Base-by-base conservation (phyloP, 2,797 vertebrate species). In the Chiloscyllium punctatum region DNA sequence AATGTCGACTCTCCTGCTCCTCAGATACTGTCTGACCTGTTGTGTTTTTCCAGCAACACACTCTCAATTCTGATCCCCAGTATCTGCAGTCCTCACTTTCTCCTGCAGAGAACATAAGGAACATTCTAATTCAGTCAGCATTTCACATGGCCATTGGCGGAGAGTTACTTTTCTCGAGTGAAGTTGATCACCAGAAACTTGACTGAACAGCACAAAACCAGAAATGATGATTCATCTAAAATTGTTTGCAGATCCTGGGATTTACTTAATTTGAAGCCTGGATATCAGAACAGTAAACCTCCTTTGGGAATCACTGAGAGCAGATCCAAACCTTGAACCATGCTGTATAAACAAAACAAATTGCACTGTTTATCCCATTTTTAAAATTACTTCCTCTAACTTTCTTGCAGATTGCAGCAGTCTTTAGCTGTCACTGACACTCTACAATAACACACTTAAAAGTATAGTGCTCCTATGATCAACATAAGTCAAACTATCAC, bases 331-430 rank as follows among this genome's bases (percentile, higher is more conserved):
- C 69, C 94, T 94, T 74, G 18, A 4, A 48, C 68, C 94, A 53
- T 94, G 94, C 94, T 94, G 69, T 94, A 94, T 94, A 94, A 94
- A 94, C 94, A 94, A 53, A 74, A 94, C 94, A 94, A 94, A 94
- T 94, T 94, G 42, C 42, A 30, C 68, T 94, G 94, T 94, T 94
- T 94, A 94, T 94, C 94, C 71, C 94, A 94, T 94, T 94, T 72
- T 94, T 51, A 94, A 72, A 94, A 94, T 94, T 94, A 51, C 94
- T 94, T 94, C 94, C 94, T 94, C 23, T 53, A 94, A 72, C 92
- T 72, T 69, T 51, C 94, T 94, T 74, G 37, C 94, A 94, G 71
- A 94, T 94, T 94, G 42, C 48, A 72, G 69, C 94, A 94, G 69
- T 51, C 69, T 94, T 25, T 53, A 94, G 94, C 69, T 94, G 69